Conservation (phyloP, 2,113 vertebrate species). For the Tragulus kanchil region DNA sequence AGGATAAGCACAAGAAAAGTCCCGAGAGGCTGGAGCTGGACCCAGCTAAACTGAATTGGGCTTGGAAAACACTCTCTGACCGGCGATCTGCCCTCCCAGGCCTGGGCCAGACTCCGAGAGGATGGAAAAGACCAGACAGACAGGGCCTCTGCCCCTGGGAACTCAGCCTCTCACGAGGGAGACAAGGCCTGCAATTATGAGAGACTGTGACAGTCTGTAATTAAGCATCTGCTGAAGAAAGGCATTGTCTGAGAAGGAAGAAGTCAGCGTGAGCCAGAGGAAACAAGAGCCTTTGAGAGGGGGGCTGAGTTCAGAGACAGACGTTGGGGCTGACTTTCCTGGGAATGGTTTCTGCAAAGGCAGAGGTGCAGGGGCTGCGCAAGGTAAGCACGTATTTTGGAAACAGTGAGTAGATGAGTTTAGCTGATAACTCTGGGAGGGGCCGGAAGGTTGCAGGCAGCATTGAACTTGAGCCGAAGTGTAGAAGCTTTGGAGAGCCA, state of each 20-base stretch:
- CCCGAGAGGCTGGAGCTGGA: neutral
- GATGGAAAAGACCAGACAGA: constrained; percentile 51
- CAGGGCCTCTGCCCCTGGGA: constrained; percentile 57
- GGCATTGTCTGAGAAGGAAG: constrained; percentile 79
- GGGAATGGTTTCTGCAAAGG: constrained; percentile 22
- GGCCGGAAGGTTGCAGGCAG: neutral
- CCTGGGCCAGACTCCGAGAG: neutral
- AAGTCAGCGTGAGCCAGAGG: constrained; percentile 62
- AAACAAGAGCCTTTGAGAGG: constrained; percentile 69
- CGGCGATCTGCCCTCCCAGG: neutral
- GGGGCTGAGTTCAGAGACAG: constrained; percentile 50
- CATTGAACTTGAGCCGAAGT: neutral
- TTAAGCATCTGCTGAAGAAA: constrained; percentile 78
- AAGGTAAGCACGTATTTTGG: neutral
- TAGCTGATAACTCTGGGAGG: constrained; percentile 22
- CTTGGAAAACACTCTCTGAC: constrained; percentile 35
- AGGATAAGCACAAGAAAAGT: neutral
- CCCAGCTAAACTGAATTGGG: neutral
- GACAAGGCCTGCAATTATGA: constrained; percentile 82
- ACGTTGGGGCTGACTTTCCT: constrained; percentile 40
- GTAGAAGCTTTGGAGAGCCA: neutral
- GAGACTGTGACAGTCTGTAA: constrained; percentile 80
- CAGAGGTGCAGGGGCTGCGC: neutral
- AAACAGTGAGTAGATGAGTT: neutral
- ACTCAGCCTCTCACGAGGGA: constrained; percentile 59